Evolutionary conservation across 1,140 invertebrate genomes (phyloP).

Genomic region (Saccostrea cuccullata): DNA sequence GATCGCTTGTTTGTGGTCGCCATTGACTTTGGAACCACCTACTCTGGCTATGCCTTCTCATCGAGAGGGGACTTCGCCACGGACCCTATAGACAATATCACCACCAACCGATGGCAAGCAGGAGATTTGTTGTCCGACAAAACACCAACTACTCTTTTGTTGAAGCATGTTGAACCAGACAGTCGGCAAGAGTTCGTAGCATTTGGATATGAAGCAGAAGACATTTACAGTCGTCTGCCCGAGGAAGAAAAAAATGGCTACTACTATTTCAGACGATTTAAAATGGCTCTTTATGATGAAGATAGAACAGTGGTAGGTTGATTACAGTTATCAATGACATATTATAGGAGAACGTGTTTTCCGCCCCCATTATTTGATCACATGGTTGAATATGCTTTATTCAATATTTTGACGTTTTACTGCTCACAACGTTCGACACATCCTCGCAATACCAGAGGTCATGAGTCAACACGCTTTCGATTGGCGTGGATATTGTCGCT

Average conservation of each 20-base stretch:
- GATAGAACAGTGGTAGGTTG: not conserved
- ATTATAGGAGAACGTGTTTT: no score
- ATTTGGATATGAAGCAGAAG: constrained; percentile 16
- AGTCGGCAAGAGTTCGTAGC: not conserved
- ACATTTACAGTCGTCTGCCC: not conserved
- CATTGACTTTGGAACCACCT: not conserved
- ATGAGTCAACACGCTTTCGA: no score
- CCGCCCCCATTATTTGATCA: no score
- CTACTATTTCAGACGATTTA: not conserved
- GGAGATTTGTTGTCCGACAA: not conserved
- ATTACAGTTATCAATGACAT: not conserved
- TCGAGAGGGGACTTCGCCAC: not conserved
- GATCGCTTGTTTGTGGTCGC: not conserved
- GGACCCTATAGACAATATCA: not conserved
- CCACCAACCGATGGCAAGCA: not conserved
- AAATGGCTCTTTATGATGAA: not conserved
- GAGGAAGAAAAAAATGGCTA: not conserved
- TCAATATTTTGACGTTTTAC: no score
- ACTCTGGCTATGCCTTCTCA: not conserved
- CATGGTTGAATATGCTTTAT: no score
- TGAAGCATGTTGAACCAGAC: not conserved
- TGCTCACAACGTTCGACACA: no score
- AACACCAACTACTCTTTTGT: constrained; percentile 20
- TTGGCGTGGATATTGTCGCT: no score
- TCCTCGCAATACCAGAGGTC: no score